phyloP scores from a whole-genome alignment of 2,797 vertebrate genomes.

The Pristis pectinata region DNA sequence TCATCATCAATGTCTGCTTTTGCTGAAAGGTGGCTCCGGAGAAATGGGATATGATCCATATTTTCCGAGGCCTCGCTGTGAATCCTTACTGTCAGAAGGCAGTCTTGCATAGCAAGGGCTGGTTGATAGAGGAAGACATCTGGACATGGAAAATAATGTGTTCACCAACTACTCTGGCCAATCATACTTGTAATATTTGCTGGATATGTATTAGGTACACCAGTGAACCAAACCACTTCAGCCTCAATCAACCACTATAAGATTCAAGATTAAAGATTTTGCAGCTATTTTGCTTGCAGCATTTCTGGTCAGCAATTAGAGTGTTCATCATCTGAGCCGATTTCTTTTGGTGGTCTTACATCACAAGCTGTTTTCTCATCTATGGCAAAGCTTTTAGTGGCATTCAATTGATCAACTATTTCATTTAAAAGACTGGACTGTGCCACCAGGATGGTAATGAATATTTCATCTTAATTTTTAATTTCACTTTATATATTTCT shows the following conservation, averaged over 20 bases:
- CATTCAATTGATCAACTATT: background rate
- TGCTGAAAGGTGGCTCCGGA: too few species aligned
- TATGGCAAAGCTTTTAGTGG: background rate
- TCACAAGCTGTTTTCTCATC: background rate
- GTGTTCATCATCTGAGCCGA: background rate
- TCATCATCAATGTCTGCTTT: too few species aligned
- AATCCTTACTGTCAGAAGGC: too few species aligned
- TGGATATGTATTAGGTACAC: background rate
- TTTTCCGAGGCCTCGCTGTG: too few species aligned
- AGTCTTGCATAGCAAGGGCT: too few species aligned
- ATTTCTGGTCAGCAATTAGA: background rate
- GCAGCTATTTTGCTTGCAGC: background rate
- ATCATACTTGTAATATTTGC: background rate
- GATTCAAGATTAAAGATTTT: too few species aligned
- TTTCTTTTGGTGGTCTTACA: background rate
- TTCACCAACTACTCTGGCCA: background rate
- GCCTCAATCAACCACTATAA: background rate
- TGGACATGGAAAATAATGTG: background rate
- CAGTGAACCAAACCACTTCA: background rate
- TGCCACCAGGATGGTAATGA: too few species aligned
- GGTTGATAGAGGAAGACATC: too few species aligned
- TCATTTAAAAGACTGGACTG: background rate
- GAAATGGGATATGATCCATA: too few species aligned
- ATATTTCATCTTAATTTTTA: background rate
- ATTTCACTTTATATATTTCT: background rate